Evolutionary conservation across 2,797 vertebrate species (phyloP).

Genomic region (Orestias chungarensis): DNA sequence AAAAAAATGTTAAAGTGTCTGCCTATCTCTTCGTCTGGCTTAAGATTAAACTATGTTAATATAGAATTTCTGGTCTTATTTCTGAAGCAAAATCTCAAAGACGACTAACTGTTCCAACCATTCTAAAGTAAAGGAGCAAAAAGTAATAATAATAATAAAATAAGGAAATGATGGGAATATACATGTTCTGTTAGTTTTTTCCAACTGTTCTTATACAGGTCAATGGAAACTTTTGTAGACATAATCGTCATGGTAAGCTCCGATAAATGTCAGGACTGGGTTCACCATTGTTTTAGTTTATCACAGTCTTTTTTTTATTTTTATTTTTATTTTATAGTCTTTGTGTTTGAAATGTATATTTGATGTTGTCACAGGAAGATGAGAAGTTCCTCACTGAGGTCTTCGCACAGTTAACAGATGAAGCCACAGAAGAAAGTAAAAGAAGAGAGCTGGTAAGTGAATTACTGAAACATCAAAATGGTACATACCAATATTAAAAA

Average conservation of each 20-base stretch:
- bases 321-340: neutral
- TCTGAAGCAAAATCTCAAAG: neutral
- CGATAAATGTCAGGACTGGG: slow-evolving; percentile 1
- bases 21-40: neutral
- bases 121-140: neutral
- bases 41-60: slow-evolving; percentile 5
- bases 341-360: slow-evolving; percentile 18
- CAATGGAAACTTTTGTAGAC: slow-evolving; percentile 11
- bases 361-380: slow-evolving; percentile 85
- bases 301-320: neutral
- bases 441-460: slow-evolving; percentile 92
- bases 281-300: neutral
- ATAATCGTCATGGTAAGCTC: slow-evolving; percentile 14
- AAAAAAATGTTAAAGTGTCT: neutral
- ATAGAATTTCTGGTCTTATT: neutral
- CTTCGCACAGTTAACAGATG: slow-evolving; percentile 98
- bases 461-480: neutral
- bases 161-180: neutral
- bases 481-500: neutral
- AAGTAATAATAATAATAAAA: no score
- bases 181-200: slow-evolving; percentile 11
- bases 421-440: slow-evolving; percentile 95
- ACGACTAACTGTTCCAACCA: neutral
- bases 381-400: slow-evolving; percentile 98
- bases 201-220: slow-evolving; percentile 4